A percentile compares a stretch with the other conserved stretches of the same genome.
phyloP scores from a whole-genome alignment of 2,113 vertebrate species.

The Procavia capensis region DNA sequence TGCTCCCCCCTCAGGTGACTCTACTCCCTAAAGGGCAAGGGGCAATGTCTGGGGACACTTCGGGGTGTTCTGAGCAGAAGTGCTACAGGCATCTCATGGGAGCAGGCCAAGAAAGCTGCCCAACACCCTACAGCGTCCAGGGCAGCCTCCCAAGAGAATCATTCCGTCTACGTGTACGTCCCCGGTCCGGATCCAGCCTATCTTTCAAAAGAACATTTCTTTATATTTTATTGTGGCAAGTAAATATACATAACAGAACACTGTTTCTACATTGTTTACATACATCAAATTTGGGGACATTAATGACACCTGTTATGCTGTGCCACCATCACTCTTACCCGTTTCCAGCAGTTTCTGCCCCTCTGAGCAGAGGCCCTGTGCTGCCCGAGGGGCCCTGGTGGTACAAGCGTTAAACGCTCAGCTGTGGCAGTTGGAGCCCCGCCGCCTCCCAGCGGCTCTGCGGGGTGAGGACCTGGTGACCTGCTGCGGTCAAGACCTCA shows the following conservation, averaged over 20 bases:
- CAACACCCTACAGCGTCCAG: fast-evolving
- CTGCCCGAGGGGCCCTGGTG: no score
- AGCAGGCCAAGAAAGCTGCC: no score
- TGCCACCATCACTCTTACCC: no score
- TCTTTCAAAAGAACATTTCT: fast-evolving
- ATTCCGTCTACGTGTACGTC: fast-evolving
- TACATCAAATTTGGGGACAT: no score
- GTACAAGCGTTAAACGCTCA: no score
- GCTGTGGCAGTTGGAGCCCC: no score
- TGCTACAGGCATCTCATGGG: neutral
- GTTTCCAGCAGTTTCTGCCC: no score
- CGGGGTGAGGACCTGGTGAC: neutral
- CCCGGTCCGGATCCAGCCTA: fast-evolving
- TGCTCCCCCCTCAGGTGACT: fast-evolving
- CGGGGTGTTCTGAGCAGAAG: neutral
- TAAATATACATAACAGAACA: no score
- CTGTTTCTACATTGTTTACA: no score
- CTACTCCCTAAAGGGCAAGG: neutral
- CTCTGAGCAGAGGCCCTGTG: no score
- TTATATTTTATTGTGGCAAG: no score
- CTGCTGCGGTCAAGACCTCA: neutral
- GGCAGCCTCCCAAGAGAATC: fast-evolving
- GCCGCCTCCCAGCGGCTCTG: neutral
- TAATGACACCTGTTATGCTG: no score
- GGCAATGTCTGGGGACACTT: neutral